Percentiles rank a stretch among this genome's conserved stretches.
phyloP scores from a whole-genome alignment of 2,888 invertebrate species.

The Heliconius erato region DNA sequence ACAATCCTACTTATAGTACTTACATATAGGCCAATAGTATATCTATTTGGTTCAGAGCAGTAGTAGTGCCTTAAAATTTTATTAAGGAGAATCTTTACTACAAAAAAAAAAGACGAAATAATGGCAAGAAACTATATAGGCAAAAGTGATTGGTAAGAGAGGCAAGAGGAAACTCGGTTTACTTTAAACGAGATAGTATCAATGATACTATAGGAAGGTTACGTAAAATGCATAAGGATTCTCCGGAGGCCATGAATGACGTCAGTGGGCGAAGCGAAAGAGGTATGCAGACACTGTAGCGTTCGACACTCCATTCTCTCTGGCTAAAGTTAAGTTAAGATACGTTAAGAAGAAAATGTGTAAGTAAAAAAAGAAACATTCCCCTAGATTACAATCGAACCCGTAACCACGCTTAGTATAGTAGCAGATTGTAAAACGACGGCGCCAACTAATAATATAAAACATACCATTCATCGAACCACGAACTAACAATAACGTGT shows the following conservation, averaged over 20 bases:
- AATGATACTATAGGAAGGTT: background rate
- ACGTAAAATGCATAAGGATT: background rate
- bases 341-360: background rate
- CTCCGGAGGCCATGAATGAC: background rate
- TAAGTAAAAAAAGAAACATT: background rate
- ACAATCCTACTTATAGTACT: background rate
- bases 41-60: background rate
- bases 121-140: background rate
- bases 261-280: background rate
- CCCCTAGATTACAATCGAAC: background rate
- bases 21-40: no score
- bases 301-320: background rate
- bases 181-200: background rate
- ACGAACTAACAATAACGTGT: conserved; percentile 2
- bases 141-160: background rate
- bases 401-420: background rate
- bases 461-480: background rate
- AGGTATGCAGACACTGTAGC: no score
- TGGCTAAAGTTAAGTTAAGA: no score
- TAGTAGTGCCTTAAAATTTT: background rate
- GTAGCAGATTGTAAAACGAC: no score
- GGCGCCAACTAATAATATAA: background rate
- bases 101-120: background rate
- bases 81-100: background rate
- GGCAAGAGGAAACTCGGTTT: background rate